Evolutionary conservation across 2,888 invertebrate genomes (phyloP).

Genomic region (Nomada hirtipes): DNA sequence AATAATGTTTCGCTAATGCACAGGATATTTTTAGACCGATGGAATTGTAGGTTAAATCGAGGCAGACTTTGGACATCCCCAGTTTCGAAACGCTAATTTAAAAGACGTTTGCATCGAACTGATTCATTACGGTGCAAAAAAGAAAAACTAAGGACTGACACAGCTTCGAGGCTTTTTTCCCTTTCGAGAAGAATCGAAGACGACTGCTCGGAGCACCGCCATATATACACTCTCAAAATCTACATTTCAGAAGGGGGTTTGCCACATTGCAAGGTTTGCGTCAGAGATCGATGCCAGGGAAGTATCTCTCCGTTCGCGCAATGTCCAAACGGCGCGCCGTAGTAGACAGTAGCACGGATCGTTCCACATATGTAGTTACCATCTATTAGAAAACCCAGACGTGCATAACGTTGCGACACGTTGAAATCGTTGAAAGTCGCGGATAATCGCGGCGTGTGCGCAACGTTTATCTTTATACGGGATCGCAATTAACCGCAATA

Average conservation of each 20-base stretch:
- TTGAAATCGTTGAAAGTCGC: conserved; percentile 12
- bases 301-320: neutral
- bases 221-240: neutral
- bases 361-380: conserved; percentile 22
- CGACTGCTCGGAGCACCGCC: neutral
- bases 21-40: no score
- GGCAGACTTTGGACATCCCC: no score
- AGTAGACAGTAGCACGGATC: neutral
- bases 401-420: conserved; percentile 28
- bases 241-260: neutral
- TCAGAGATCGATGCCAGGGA: neutral
- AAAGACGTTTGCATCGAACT: neutral
- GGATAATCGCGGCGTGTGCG: conserved; percentile 33
- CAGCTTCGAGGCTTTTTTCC: neutral
- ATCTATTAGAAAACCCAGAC: conserved; percentile 10
- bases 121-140: neutral
- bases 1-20: no score
- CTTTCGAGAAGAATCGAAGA: neutral
- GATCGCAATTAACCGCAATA: conserved; percentile 48
- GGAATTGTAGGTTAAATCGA: no score
- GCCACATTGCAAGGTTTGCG: neutral
- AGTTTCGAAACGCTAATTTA: neutral
- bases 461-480: conserved; percentile 41
- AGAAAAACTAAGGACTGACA: neutral
- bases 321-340: neutral